Percentiles rank a stretch among this genome's conserved stretches.
phyloP scores from a whole-genome alignment of 1,140 invertebrate species.

The Melanaphis sacchari region DNA sequence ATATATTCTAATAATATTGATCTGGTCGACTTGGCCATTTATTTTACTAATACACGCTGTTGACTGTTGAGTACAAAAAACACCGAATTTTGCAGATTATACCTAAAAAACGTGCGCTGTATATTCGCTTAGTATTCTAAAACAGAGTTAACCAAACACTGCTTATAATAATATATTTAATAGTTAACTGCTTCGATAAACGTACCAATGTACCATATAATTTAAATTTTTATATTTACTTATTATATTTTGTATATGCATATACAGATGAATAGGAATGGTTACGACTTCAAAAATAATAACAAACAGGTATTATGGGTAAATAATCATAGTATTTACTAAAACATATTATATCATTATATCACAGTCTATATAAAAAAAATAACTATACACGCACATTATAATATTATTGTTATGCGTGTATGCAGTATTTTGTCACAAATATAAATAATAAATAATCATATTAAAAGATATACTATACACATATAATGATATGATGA shows the following conservation, averaged over 20 bases:
- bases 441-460: conserved; percentile 16
- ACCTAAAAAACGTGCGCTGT: no score
- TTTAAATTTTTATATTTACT: background rate
- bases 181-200: background rate
- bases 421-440: background rate
- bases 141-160: no score
- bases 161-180: background rate
- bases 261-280: background rate
- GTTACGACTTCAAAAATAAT: background rate
- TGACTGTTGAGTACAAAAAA: no score
- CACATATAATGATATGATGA: background rate
- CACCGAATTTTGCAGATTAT: no score
- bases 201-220: no score
- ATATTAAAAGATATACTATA: background rate
- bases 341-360: conserved; percentile 38
- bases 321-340: conserved; percentile 34
- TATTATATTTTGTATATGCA: no score
- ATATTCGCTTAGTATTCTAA: no score
- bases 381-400: background rate
- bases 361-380: conserved; percentile 38
- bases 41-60: background rate
- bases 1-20: background rate
- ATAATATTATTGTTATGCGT: background rate
- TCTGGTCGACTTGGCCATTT: background rate
- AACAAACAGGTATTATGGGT: background rate